These are phyloP conservation scores for Neodiprion virginianus DNA, from an alignment of 1,140 invertebrate genomes.

Conservation along the genomic window DNA sequence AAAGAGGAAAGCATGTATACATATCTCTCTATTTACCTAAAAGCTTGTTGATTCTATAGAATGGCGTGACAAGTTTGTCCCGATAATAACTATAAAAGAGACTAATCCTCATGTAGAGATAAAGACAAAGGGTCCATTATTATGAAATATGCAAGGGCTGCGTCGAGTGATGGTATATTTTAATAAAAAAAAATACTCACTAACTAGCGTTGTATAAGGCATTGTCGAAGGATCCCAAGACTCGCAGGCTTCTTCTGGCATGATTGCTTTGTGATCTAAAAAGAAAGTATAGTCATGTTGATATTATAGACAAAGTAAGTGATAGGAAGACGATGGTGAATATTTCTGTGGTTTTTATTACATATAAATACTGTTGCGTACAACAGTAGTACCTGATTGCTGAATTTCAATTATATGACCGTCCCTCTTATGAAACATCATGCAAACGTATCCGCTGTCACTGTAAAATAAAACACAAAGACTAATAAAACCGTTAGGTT, in stretches of 20 bases:
- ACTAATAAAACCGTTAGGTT: neutral
- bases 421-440: constrained; percentile 66
- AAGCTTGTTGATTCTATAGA: too few species aligned
- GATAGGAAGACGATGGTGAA: constrained; percentile 8
- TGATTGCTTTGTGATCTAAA: constrained; percentile 52
- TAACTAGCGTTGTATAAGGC: constrained; percentile 83
- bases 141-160: too few species aligned
- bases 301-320: constrained; percentile 25
- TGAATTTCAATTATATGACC: constrained; percentile 67
- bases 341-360: constrained; percentile 8
- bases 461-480: constrained; percentile 54
- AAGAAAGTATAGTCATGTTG: constrained; percentile 23
- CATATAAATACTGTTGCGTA: constrained; percentile 10
- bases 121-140: too few species aligned
- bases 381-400: constrained; percentile 55
- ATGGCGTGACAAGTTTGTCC: too few species aligned
- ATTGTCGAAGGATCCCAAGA: constrained; percentile 67
- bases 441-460: constrained; percentile 68
- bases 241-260: constrained; percentile 69
- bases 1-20: constrained; percentile 10
- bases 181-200: constrained; percentile 65
- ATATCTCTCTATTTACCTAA: neutral
- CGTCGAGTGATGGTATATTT: too few species aligned
- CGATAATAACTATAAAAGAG: neutral
- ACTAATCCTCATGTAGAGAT: too few species aligned